phyloP scores from a whole-genome alignment of 1,140 invertebrate species.

The Drosophila grimshawi region DNA sequence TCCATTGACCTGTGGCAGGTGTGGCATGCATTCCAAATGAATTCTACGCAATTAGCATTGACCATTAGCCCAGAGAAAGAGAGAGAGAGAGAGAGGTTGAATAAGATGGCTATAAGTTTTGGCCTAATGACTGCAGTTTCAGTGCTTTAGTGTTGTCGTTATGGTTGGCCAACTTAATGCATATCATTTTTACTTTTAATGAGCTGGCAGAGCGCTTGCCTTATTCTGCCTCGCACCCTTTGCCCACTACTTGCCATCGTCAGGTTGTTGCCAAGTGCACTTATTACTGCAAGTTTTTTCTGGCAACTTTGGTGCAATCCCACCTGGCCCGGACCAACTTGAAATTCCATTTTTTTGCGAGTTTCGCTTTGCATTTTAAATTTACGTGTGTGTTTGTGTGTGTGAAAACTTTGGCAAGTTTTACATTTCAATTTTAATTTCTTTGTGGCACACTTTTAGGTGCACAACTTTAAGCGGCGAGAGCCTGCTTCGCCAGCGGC shows the following conservation, averaged over 20 bases:
- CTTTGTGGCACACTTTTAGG: constrained; percentile 57
- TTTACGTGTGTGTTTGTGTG: constrained; percentile 31
- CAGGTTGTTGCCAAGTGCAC: constrained; percentile 64
- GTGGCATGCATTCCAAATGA: constrained; percentile 54
- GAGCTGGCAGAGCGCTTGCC: constrained; percentile 56
- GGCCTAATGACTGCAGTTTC: constrained; percentile 67
- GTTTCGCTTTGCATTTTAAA: constrained; percentile 74
- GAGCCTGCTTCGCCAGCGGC: neutral
- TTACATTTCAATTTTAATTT: constrained; percentile 82
- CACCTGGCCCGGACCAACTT: constrained; percentile 69
- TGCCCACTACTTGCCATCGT: neutral
- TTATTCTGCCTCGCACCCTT: neutral
- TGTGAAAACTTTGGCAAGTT: constrained; percentile 71
- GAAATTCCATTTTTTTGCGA: constrained; percentile 47
- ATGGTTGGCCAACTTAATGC: constrained; percentile 72
- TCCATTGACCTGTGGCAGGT: neutral
- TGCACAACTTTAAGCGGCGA: constrained; percentile 64
- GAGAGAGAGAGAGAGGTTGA: neutral
- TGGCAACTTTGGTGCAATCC: constrained; percentile 49
- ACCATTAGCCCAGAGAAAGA: constrained; percentile 57
- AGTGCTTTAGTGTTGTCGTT: constrained; percentile 56
- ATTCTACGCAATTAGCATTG: constrained; percentile 79
- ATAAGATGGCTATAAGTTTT: constrained; percentile 46
- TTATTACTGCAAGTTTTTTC: constrained; percentile 74
- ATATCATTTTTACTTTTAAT: constrained; percentile 82